These are phyloP conservation scores for Yasuhikotakia modesta DNA, from an alignment of 2,797 vertebrate species.

Conservation along the genomic window DNA sequence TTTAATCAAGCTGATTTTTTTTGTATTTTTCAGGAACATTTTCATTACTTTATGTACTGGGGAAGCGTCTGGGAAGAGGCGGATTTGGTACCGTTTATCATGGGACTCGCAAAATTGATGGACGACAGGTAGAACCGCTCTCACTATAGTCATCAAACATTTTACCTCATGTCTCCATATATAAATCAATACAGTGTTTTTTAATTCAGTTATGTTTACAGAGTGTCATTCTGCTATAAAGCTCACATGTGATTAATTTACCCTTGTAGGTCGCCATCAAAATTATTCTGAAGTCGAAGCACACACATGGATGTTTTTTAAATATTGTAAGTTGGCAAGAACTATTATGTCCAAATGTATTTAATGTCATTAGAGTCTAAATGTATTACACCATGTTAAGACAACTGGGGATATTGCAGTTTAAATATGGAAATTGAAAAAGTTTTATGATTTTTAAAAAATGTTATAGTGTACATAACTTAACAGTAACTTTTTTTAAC, in stretches of 20 bases:
- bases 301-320: rapidly evolving
- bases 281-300: background rate
- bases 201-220: background rate
- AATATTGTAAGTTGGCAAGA: background rate
- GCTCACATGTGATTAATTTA: background rate
- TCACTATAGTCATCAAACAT: background rate
- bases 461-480: too few relatives aligned
- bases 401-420: too few relatives aligned
- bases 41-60: background rate
- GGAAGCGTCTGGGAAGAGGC: background rate
- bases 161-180: too few relatives aligned
- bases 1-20: background rate
- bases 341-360: background rate
- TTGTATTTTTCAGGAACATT: background rate
- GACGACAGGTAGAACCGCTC: background rate
- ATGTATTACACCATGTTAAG: too few relatives aligned
- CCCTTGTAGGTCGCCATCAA: conserved; percentile 16
- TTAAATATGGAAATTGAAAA: too few relatives aligned
- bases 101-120: background rate
- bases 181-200: background rate
- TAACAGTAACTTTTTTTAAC: too few relatives aligned
- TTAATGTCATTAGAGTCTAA: too few relatives aligned
- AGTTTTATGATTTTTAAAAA: too few relatives aligned
- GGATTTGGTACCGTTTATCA: background rate
- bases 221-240: background rate